Conservation (phyloP, 2,113 vertebrate genomes). For the Ptilonorhynchus violaceus region DNA sequence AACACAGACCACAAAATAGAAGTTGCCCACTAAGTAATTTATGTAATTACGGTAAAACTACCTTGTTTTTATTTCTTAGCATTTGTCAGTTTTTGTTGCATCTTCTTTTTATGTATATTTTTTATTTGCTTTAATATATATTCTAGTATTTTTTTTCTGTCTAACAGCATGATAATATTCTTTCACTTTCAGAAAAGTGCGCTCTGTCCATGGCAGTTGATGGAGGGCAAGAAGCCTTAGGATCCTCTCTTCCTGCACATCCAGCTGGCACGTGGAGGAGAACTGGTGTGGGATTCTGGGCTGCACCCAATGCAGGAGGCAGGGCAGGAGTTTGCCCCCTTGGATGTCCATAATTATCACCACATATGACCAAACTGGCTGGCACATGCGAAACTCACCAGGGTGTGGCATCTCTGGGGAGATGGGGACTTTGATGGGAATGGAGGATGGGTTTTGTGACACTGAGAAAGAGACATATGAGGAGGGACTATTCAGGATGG, state of each 20-base stretch:
- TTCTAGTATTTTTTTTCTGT: neutral
- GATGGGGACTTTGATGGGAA: neutral
- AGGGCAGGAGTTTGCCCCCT: neutral
- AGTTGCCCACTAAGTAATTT: neutral
- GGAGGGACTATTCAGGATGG: neutral
- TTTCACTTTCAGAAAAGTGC: neutral
- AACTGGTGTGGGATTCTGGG: neutral
- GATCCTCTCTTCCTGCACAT: neutral
- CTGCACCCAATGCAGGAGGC: neutral
- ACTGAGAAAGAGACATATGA: neutral
- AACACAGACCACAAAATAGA: neutral
- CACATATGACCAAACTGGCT: fast-evolving
- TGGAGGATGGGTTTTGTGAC: neutral
- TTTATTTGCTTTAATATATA: neutral
- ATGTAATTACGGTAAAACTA: neutral
- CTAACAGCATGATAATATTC: neutral
- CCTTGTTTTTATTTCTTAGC: neutral
- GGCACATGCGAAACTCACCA: fast-evolving
- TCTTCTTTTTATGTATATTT: neutral
- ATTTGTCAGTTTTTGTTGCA: neutral
- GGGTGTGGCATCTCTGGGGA: neutral
- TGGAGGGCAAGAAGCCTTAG: neutral
- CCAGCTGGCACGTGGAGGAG: neutral
- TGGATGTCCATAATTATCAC: neutral
- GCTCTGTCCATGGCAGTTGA: neutral